Evolutionary conservation across 1,140 invertebrate species (phyloP).

Genomic region (Anastatus disparis): DNA sequence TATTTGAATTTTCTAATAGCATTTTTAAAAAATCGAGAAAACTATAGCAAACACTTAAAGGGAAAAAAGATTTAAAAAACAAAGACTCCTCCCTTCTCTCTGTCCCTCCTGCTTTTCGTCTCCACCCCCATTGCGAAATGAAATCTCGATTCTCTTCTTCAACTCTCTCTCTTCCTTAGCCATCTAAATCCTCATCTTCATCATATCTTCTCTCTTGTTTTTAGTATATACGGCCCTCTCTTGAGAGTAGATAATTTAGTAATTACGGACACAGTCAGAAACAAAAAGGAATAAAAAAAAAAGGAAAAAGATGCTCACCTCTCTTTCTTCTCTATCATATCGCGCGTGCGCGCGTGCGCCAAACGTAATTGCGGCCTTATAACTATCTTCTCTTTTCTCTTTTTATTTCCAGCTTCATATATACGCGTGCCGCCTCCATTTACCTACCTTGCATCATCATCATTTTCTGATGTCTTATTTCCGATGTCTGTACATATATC

Average conservation of each 20-base stretch:
- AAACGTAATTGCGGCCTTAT: conserved; percentile 12
- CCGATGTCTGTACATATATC: too few species aligned
- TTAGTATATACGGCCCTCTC: too few species aligned
- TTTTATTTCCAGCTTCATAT: background rate
- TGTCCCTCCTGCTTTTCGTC: conserved; percentile 16
- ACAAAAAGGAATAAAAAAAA: too few species aligned
- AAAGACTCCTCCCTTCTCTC: conserved; percentile 25
- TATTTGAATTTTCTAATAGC: too few species aligned
- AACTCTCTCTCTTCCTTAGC: background rate
- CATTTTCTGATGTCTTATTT: background rate
- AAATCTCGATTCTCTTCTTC: background rate
- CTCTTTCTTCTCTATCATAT: conserved; percentile 4
- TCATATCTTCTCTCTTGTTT: too few species aligned
- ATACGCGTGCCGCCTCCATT: background rate
- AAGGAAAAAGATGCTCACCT: conserved; percentile 55
- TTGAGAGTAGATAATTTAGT: conserved; percentile 54
- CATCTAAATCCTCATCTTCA: too few species aligned
- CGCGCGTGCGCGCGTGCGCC: background rate
- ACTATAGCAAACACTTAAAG: too few species aligned
- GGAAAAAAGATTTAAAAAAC: too few species aligned
- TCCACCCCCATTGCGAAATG: conserved; percentile 5
- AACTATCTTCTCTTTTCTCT: too few species aligned
- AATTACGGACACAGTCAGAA: conserved; percentile 57
- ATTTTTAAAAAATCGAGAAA: too few species aligned
- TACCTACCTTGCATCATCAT: background rate